Evolutionary conservation across 2,113 vertebrate genomes (phyloP).

Genomic region (Festucalex cinctus): DNA sequence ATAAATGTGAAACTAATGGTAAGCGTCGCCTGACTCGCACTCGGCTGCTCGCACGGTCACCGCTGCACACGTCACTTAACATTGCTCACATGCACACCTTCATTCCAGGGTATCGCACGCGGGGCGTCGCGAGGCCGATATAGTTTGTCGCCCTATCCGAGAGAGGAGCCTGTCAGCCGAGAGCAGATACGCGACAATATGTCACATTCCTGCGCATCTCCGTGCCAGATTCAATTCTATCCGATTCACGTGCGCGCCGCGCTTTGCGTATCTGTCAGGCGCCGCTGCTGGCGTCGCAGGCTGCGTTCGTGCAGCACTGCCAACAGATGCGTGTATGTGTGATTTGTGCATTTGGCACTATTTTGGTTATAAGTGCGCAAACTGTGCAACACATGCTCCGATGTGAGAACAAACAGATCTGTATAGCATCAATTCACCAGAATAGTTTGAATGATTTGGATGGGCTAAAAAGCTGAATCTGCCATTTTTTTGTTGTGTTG

Average conservation of each 20-base stretch:
- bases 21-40: constrained; percentile 3
- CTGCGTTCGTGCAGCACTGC: too few relatives aligned
- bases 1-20: constrained; percentile 45
- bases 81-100: constrained; percentile 31
- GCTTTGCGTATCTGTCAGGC: background rate
- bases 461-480: too few relatives aligned
- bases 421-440: too few relatives aligned
- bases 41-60: constrained; percentile 7
- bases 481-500: too few relatives aligned
- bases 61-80: constrained; percentile 42
- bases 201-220: background rate
- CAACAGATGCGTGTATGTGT: background rate
- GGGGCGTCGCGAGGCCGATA: constrained; percentile 13
- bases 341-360: background rate
- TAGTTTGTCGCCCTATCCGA: constrained; percentile 23
- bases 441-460: too few relatives aligned
- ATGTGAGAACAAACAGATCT: constrained; percentile 15
- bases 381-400: constrained; percentile 42
- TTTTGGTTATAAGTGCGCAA: constrained; percentile 7
- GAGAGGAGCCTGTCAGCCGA: constrained; percentile 5
- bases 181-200: background rate
- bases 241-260: background rate
- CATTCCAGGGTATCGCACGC: constrained; percentile 13
- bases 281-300: background rate
- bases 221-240: background rate